Evolutionary conservation across 2,888 invertebrate genomes (phyloP).

Genomic region (Caenorhabditis drosophilae): DNA sequence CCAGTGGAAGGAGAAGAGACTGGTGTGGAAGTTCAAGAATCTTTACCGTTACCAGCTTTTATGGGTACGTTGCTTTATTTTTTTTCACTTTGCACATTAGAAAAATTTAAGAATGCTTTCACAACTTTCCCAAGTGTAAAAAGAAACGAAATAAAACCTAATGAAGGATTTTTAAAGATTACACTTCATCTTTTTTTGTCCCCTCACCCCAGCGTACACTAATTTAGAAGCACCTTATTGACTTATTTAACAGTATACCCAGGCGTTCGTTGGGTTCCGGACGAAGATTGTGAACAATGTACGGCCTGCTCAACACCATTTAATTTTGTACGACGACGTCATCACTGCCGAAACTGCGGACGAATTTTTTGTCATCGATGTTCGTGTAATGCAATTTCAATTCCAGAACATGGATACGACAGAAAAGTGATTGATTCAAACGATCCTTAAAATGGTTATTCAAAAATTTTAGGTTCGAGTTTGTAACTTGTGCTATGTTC

Average conservation of each 20-base stretch:
- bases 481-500: conserved; percentile 68
- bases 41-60: conserved; percentile 65
- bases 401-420: conserved; percentile 69
- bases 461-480: conserved; percentile 60
- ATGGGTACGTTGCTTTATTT: conserved; percentile 50
- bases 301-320: conserved; percentile 90
- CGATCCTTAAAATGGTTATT: neutral
- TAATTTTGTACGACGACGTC: conserved; percentile 90
- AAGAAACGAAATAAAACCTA: conserved; percentile 1
- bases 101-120: no score
- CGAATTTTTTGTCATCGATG: conserved; percentile 68
- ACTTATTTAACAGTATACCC: conserved; percentile 27
- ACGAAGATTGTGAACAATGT: conserved; percentile 74
- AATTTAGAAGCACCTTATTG: neutral
- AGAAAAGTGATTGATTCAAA: conserved; percentile 40
- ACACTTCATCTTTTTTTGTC: neutral
- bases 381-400: conserved; percentile 59
- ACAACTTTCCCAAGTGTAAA: neutral
- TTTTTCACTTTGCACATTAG: neutral
- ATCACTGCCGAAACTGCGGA: conserved; percentile 96
- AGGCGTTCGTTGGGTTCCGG: conserved; percentile 82
- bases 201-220: neutral
- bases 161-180: neutral
- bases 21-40: conserved; percentile 67
- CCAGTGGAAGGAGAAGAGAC: conserved; percentile 64